A percentile compares a stretch with the other conserved stretches of the same genome.
Conservation (phyloP, 2,888 invertebrate genomes). For the Stenotaenia linearis region DNA sequence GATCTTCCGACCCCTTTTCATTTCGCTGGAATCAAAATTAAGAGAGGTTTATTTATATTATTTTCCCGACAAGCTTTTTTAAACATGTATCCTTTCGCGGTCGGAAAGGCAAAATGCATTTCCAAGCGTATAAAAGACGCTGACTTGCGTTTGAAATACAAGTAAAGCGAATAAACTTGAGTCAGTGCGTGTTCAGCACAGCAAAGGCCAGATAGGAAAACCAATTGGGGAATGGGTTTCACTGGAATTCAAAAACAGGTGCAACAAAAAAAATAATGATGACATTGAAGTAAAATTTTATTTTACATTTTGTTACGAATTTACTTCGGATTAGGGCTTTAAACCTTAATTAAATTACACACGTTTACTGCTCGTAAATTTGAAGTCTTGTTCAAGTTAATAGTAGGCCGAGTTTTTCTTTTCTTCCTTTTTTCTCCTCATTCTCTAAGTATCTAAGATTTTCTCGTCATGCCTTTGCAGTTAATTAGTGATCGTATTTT, state of each 20-base stretch:
- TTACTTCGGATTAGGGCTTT: neutral
- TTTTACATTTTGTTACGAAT: neutral
- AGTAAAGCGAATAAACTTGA: constrained; percentile 14
- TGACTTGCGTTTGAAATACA: constrained; percentile 10
- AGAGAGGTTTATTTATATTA: neutral
- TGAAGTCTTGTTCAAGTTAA: neutral
- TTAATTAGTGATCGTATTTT: constrained; percentile 26
- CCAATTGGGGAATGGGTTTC: neutral
- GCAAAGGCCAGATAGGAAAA: neutral
- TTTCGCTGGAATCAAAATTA: neutral
- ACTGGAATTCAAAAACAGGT: constrained; percentile 22
- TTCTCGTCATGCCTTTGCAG: neutral
- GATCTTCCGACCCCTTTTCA: neutral
- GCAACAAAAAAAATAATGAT: neutral
- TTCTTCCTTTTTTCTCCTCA: neutral
- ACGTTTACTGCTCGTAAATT: neutral
- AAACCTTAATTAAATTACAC: neutral
- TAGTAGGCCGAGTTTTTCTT: neutral
- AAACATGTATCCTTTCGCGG: neutral
- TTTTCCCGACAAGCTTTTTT: neutral
- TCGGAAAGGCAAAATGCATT: neutral
- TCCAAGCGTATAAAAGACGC: constrained; percentile 12
- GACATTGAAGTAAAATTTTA: neutral
- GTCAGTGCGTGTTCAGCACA: constrained; percentile 13
- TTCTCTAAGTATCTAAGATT: neutral